These are phyloP conservation scores for Cyprinodon variegatus DNA, from an alignment of 2,113 vertebrate species.

Conservation along the genomic window DNA sequence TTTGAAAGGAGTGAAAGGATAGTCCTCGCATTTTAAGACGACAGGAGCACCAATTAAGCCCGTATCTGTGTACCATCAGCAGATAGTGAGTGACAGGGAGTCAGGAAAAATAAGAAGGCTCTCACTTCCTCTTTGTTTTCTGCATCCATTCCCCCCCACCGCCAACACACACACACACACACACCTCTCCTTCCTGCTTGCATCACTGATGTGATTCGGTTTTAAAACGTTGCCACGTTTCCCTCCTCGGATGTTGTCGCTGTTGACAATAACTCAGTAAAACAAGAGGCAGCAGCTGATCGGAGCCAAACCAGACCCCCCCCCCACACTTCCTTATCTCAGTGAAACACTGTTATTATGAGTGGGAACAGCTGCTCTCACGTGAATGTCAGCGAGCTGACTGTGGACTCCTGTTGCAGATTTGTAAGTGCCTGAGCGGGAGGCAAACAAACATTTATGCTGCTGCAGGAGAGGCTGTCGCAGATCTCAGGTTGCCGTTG, in stretches of 20 bases:
- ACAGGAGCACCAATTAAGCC: constrained; percentile 25
- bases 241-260: constrained; percentile 26
- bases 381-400: constrained; percentile 41
- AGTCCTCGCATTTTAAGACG: constrained; percentile 6
- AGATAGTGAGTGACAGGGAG: neutral
- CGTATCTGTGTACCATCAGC: neutral
- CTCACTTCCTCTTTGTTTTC: neutral
- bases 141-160: neutral
- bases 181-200: neutral
- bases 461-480: constrained; percentile 50
- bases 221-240: constrained; percentile 18
- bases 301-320: constrained; percentile 32
- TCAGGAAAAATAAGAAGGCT: neutral
- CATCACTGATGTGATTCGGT: constrained; percentile 10
- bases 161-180: constrained; percentile 23
- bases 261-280: constrained; percentile 42
- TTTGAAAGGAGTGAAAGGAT: constrained; percentile 35
- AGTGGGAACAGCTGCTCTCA: constrained; percentile 26
- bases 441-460: constrained; percentile 13
- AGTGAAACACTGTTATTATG: constrained; percentile 14
- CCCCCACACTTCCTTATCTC: constrained; percentile 42
- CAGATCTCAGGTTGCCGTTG: constrained; percentile 56
- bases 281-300: constrained; percentile 24
- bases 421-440: constrained; percentile 12
- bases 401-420: constrained; percentile 28